Evolutionary conservation across 2,888 invertebrate species (phyloP).

Genomic region (Aethes cnicana): DNA sequence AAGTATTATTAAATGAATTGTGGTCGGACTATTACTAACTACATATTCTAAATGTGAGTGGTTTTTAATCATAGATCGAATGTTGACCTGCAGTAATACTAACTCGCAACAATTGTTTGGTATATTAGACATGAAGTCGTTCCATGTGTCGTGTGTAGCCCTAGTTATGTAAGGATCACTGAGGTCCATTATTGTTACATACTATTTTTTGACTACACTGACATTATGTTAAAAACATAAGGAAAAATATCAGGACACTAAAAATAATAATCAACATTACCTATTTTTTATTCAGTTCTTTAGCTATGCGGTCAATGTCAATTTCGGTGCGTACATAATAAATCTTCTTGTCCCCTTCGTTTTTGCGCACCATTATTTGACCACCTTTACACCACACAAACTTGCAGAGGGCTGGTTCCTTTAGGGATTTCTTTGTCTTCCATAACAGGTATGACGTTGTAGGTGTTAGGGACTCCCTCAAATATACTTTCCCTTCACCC

Average conservation of each 20-base stretch:
- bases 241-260: too few species aligned
- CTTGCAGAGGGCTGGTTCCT: neutral
- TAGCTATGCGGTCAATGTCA: neutral
- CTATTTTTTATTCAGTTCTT: neutral
- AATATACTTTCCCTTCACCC: neutral
- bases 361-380: constrained; percentile 1
- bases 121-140: neutral
- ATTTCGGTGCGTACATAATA: neutral
- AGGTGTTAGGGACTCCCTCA: constrained; percentile 1
- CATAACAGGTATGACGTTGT: constrained; percentile 2
- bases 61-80: neutral
- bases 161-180: too few species aligned
- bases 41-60: neutral
- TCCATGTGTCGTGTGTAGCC: neutral
- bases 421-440: neutral
- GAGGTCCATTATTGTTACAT: too few species aligned
- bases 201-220: too few species aligned
- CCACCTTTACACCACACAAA: constrained; percentile 9
- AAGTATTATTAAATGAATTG: neutral
- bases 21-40: neutral
- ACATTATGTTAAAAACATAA: too few species aligned
- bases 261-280: too few species aligned
- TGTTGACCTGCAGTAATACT: neutral
- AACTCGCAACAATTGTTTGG: neutral
- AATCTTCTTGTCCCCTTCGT: neutral